Conservation (phyloP, 2,797 vertebrate genomes). For the Remorina albescens region DNA sequence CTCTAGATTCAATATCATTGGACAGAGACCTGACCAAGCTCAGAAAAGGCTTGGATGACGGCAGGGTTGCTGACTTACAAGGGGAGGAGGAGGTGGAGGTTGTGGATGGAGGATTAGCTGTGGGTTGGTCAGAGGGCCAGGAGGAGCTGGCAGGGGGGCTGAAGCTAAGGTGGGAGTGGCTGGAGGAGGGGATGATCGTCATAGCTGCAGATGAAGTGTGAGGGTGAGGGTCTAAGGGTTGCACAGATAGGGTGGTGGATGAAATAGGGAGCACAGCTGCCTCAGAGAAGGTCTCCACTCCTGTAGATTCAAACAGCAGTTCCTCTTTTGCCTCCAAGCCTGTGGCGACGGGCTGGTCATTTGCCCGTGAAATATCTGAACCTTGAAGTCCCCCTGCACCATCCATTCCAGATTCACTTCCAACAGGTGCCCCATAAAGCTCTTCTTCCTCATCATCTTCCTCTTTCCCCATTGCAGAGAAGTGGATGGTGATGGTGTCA, state of each 20-base stretch:
- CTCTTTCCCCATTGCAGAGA: conserved; percentile 93
- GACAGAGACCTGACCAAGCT: conserved; percentile 95
- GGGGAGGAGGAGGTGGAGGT: conserved; percentile 73
- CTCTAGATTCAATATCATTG: conserved; percentile 93
- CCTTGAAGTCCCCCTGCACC: conserved; percentile 45
- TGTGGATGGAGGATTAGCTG: conserved; percentile 45
- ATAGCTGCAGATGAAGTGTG: conserved; percentile 68
- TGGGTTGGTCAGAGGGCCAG: conserved; percentile 84
- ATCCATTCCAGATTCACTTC: conserved; percentile 34
- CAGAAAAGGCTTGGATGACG: conserved; percentile 92
- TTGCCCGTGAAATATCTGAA: conserved; percentile 59
- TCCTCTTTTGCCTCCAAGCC: conserved; percentile 91
- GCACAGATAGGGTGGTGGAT: conserved; percentile 58
- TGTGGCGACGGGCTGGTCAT: conserved; percentile 86
- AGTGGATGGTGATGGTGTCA: conserved; percentile 97
- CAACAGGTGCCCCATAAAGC: conserved; percentile 72
- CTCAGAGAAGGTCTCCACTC: conserved; percentile 75
- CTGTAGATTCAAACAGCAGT: conserved; percentile 85
- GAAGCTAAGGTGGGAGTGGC: conserved; percentile 70
- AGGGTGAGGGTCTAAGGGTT: conserved; percentile 39
- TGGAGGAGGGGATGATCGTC: conserved; percentile 72
- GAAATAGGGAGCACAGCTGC: conserved; percentile 71
- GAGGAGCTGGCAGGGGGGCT: conserved; percentile 83
- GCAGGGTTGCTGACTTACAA: conserved; percentile 75
- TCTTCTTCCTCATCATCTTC: conserved; percentile 94